These are phyloP conservation scores for Encarsia formosa DNA, from an alignment of 2,888 invertebrate genomes.

Conservation along the genomic window DNA sequence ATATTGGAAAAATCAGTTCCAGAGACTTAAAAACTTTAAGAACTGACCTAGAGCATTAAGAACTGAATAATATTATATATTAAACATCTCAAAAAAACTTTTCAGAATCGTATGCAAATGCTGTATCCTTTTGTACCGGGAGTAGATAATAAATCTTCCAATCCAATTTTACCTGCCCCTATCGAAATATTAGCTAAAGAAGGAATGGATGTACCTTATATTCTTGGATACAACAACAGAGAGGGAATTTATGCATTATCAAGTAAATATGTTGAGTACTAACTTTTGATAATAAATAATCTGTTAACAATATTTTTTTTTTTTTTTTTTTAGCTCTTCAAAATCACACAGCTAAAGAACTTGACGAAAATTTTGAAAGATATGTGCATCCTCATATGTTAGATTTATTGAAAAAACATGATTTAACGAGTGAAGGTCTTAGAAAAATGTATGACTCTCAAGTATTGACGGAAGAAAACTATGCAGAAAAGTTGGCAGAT, in stretches of 20 bases:
- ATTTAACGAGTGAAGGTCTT: slow-evolving; percentile 30
- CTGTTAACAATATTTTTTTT: neutral
- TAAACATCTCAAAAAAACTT: no score
- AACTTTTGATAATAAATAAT: neutral
- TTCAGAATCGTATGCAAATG: slow-evolving; percentile 17
- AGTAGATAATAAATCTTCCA: slow-evolving; percentile 26
- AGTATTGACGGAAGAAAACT: slow-evolving; percentile 13
- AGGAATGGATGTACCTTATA: slow-evolving; percentile 53
- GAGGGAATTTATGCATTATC: slow-evolving; percentile 48
- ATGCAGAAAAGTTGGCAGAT: slow-evolving; percentile 27
- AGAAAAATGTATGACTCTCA: slow-evolving; percentile 34
- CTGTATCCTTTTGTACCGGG: slow-evolving; percentile 30
- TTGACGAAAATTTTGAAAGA: slow-evolving; percentile 2
- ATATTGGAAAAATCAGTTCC: no score
- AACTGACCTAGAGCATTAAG: no score
- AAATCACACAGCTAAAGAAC: neutral
- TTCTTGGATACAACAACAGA: slow-evolving; percentile 53
- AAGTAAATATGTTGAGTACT: slow-evolving; percentile 4
- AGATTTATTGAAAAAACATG: slow-evolving; percentile 24
- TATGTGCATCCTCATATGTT: slow-evolving; percentile 30
- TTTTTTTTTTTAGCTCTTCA: slow-evolving; percentile 8
- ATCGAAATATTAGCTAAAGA: slow-evolving; percentile 37
- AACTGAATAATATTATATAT: no score
- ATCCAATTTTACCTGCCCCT: slow-evolving; percentile 39
- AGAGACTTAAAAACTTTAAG: no score